These are phyloP conservation scores for Brachionus sp. DNA, from an alignment of 1,140 invertebrate genomes.

Conservation along the genomic window DNA sequence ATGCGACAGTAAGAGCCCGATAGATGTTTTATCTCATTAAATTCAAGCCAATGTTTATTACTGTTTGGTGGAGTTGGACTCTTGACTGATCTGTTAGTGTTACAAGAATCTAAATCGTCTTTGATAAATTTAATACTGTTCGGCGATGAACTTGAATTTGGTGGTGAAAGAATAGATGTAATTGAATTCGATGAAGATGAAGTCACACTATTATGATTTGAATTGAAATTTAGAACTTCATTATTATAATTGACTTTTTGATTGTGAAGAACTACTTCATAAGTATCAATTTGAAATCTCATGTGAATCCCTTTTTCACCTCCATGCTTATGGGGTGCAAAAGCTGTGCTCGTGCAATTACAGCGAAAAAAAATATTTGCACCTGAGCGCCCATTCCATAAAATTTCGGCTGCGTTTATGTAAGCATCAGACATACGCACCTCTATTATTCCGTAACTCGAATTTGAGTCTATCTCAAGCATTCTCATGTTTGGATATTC, in stretches of 20 bases:
- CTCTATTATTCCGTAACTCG: conserved; percentile 11
- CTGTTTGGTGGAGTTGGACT: background rate
- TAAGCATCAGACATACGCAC: background rate
- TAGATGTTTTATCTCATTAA: conserved; percentile 16
- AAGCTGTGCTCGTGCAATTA: conserved; percentile 94
- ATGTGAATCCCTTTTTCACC: conserved; percentile 96
- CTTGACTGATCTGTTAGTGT: background rate
- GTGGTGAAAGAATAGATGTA: background rate
- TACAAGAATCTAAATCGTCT: background rate
- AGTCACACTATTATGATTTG: background rate
- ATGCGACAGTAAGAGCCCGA: conserved; percentile 58
- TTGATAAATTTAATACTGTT: conserved; percentile 21
- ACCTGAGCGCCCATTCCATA: conserved; percentile 32
- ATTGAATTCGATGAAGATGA: background rate
- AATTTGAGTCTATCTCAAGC: conserved; percentile 40
- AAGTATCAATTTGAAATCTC: conserved; percentile 75
- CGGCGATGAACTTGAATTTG: background rate
- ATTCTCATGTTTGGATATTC: conserved; percentile 37
- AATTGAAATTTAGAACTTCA: background rate
- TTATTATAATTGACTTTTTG: background rate
- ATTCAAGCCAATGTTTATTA: background rate
- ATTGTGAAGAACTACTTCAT: conserved; percentile 60
- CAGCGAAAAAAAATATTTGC: conserved; percentile 62
- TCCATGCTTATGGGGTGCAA: conserved; percentile 94
- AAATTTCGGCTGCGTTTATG: conserved; percentile 43